Percentiles rank a stretch among this genome's conserved stretches.
phyloP scores from a whole-genome alignment of 2,888 invertebrate species.

The Cryptocheilus praepositus region DNA sequence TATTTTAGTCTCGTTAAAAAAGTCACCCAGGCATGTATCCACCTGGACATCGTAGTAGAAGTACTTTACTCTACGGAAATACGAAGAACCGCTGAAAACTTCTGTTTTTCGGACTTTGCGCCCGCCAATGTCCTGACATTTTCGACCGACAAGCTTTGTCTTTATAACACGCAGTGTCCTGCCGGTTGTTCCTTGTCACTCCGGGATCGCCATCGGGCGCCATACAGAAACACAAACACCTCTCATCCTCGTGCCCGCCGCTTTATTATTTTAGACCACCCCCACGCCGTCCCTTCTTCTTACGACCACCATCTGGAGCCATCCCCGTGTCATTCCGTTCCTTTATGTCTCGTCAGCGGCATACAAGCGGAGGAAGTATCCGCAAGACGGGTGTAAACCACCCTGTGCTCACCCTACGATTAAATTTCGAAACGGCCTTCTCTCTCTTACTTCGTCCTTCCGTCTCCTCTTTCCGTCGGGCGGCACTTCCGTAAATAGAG shows the following conservation, averaged over 20 bases:
- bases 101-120: not conserved
- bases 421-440: constrained; percentile 10
- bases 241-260: constrained; percentile 55
- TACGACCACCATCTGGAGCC: constrained; percentile 64
- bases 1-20: no score
- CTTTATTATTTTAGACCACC: constrained; percentile 69
- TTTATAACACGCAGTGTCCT: constrained; percentile 22
- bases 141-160: no score
- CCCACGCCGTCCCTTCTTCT: constrained; percentile 31
- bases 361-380: not conserved
- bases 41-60: no score
- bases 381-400: constrained; percentile 31
- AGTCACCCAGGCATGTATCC: no score
- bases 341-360: constrained; percentile 29
- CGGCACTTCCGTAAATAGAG: not conserved
- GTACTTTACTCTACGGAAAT: not conserved
- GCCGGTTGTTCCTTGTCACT: constrained; percentile 49
- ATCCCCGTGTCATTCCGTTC: constrained; percentile 51
- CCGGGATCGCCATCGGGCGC: constrained; percentile 41
- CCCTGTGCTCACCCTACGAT: constrained; percentile 26
- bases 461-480: not conserved
- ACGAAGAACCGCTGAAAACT: not conserved
- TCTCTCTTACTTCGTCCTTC: not conserved
- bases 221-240: constrained; percentile 67
- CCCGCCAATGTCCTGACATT: no score